phyloP scores from a whole-genome alignment of 2,113 vertebrate genomes.

The Fregata magnificens region DNA sequence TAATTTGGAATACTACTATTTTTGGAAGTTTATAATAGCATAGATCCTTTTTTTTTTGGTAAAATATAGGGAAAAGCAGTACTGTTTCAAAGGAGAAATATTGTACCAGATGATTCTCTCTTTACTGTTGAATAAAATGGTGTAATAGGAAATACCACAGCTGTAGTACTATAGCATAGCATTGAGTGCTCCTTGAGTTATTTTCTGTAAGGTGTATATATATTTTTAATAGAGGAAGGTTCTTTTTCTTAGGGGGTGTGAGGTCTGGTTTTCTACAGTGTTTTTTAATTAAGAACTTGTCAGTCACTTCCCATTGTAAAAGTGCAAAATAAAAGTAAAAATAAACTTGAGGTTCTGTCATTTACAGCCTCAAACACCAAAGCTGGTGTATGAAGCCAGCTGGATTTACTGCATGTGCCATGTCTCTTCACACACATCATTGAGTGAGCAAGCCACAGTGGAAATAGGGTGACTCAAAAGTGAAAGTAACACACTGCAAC shows the following conservation, averaged over 20 bases:
- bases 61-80: background rate
- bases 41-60: background rate
- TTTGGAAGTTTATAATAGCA: background rate
- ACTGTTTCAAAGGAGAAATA: background rate
- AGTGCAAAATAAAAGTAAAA: background rate
- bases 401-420: background rate
- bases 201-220: background rate
- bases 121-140: background rate
- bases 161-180: background rate
- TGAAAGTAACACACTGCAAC: background rate
- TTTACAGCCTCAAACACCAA: background rate
- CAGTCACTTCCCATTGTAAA: background rate
- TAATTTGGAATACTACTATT: background rate
- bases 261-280: background rate
- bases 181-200: background rate
- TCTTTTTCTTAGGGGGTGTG: background rate
- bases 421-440: background rate
- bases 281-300: background rate
- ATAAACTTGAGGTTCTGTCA: background rate
- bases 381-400: background rate
- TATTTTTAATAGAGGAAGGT: background rate
- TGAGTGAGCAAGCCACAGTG: background rate
- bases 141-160: background rate
- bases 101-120: background rate
- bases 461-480: background rate